A percentile compares a stretch with the other conserved stretches of the same genome.
Conservation (phyloP, 1,140 invertebrate genomes). For the Hylaeus volcanicus region DNA sequence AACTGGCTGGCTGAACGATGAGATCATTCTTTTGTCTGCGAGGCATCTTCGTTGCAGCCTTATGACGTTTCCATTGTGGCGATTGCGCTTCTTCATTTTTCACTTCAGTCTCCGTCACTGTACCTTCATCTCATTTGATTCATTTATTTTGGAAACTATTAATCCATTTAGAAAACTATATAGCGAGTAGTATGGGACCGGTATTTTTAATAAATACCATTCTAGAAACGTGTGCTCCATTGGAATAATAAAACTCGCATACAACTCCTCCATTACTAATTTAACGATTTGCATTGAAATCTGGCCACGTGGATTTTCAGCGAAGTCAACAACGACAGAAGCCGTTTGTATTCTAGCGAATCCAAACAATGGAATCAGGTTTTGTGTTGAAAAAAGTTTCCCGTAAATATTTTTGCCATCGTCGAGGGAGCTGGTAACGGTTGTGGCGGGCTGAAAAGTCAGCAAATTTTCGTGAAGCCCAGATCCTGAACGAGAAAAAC, state of each 20-base stretch:
- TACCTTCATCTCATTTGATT: too few species aligned
- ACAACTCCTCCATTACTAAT: too few species aligned
- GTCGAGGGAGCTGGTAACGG: not conserved
- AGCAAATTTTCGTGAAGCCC: not conserved
- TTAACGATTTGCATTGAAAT: not conserved
- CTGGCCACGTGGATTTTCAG: not conserved
- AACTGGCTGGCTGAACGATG: conserved; percentile 2
- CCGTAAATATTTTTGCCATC: conserved; percentile 10
- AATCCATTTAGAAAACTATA: too few species aligned
- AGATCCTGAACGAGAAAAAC: conserved; percentile 1
- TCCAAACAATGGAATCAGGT: not conserved
- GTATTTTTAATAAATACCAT: too few species aligned
- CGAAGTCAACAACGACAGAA: not conserved
- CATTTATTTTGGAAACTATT: too few species aligned
- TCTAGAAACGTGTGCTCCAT: too few species aligned
- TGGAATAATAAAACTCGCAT: too few species aligned
- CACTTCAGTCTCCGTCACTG: too few species aligned
- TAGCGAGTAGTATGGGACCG: too few species aligned
- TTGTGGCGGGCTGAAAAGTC: not conserved
- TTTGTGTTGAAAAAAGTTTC: not conserved
- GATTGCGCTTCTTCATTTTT: not conserved
- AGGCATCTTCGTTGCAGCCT: not conserved
- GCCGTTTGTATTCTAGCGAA: too few species aligned
- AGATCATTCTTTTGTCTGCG: not conserved
- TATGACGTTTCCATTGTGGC: not conserved